Percentiles rank a stretch among this genome's conserved stretches.
Conservation (phyloP, 2,113 vertebrate species). For the Centropristis striata region DNA sequence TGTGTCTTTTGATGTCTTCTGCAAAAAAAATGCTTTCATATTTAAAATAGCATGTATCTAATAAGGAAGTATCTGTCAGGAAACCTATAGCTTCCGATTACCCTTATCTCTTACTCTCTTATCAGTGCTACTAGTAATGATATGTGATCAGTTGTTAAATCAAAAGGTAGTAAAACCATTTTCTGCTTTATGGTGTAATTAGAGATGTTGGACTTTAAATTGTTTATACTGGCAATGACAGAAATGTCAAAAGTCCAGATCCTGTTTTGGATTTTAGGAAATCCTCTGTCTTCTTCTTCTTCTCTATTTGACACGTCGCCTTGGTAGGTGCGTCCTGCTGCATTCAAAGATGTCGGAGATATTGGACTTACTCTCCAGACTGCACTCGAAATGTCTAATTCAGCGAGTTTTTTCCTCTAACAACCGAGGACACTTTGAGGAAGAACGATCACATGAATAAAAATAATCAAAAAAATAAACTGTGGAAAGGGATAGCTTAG, state of each 20-base stretch:
- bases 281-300: background rate
- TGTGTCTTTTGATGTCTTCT: background rate
- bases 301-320: slow-evolving; percentile 66
- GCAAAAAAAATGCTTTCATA: background rate
- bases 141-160: background rate
- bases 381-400: background rate
- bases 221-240: too few relatives aligned
- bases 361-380: rapidly evolving
- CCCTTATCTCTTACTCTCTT: background rate
- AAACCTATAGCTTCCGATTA: background rate
- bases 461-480: background rate
- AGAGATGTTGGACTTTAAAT: background rate
- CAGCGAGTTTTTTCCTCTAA: background rate
- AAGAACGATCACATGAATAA: too few relatives aligned
- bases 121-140: slow-evolving; percentile 20
- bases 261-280: background rate
- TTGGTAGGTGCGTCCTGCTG: slow-evolving; percentile 25
- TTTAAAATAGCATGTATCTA: background rate
- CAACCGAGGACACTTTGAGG: rapidly evolving
- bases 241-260: background rate
- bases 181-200: background rate
- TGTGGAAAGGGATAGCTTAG: background rate
- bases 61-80: background rate
- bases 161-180: background rate
- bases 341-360: slow-evolving; percentile 18